phyloP scores from a whole-genome alignment of 2,888 invertebrate species.

The Ornithoptera priamus region DNA sequence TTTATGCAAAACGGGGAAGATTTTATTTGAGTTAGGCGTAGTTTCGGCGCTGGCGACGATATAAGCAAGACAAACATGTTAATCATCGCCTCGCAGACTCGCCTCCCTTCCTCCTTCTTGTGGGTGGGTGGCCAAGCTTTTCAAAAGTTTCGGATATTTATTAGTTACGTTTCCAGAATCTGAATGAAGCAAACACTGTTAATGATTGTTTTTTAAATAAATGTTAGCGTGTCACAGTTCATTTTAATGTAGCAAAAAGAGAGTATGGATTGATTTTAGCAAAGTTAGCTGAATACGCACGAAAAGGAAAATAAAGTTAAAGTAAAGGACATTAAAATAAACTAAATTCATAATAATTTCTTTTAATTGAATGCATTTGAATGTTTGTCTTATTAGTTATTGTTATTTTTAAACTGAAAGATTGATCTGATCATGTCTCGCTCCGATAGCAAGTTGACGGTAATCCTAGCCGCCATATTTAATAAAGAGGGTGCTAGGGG shows the following conservation, averaged over 20 bases:
- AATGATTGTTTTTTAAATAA: too few species aligned
- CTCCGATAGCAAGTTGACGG: constrained; percentile 4
- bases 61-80: constrained; percentile 79
- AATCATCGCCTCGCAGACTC: constrained; percentile 60
- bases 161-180: too few species aligned
- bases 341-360: neutral
- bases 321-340: neutral
- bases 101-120: constrained; percentile 27
- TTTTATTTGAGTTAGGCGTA: constrained; percentile 78
- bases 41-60: constrained; percentile 74
- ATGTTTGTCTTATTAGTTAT: neutral
- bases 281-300: too few species aligned
- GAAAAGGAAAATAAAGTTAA: too few species aligned
- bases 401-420: neutral
- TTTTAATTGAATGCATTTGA: neutral
- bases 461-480: constrained; percentile 38
- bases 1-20: constrained; percentile 74
- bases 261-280: too few species aligned
- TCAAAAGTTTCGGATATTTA: neutral
- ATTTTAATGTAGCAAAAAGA: too few species aligned
- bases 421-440: constrained; percentile 2
- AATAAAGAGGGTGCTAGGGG: constrained; percentile 44
- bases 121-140: constrained; percentile 3
- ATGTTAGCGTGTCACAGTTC: too few species aligned
- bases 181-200: neutral